Base-by-base conservation (phyloP, 1,140 invertebrate species). In the Watersipora subatra region DNA sequence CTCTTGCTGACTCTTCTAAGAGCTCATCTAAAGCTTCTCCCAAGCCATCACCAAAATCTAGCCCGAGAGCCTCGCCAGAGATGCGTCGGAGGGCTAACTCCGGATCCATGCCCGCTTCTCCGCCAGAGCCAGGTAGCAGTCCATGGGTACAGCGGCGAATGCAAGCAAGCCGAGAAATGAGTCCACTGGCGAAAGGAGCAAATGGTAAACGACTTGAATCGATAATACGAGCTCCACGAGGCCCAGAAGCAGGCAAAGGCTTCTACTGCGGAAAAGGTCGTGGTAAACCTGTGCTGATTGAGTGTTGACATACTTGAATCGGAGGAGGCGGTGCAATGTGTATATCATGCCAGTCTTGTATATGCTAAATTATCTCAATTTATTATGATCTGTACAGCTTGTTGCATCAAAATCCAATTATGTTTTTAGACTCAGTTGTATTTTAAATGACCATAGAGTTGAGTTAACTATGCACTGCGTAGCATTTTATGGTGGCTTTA, bases 211-310 rank as follows among this genome's bases (percentile, higher is more conserved):
- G 70, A 65, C 72, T 71, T 17, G 29, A 87, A 59, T 87, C 87
- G 68, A 83, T 89, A 19, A 82, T 90, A n/a, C 84, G 91, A 30
- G 82, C 88, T 76, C 91, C 90, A 0, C 83, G 85, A 65, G 90
- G 89, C 3, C 91, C 91, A 1, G 90, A 92, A 78, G 90, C 89
- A 25, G 88, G 88, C 26, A 83, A 85, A 61, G 91, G 91, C 28
- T 92, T 93, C 67, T 73, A 75, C n/a, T 57, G 56, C 24, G 62
- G 62, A 24, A 30, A 28, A 15, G 64, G 67, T 12, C 25, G 64
- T 19, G 66, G 66, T 34, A 63, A 63, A 26, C 62, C 62, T 63
- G 22, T 62, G 1, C 34, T 12, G 34, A 46, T n/a, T 46, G 34
- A n/a, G n/a, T n/a, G n/a, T n/a, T n/a, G n/a, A n/a, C n/a, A n/a